Evolutionary conservation across 2,888 invertebrate genomes (phyloP), one percentile per base, ranked within the genome.

Genomic region (Allophyes oxyacanthae): DNA sequence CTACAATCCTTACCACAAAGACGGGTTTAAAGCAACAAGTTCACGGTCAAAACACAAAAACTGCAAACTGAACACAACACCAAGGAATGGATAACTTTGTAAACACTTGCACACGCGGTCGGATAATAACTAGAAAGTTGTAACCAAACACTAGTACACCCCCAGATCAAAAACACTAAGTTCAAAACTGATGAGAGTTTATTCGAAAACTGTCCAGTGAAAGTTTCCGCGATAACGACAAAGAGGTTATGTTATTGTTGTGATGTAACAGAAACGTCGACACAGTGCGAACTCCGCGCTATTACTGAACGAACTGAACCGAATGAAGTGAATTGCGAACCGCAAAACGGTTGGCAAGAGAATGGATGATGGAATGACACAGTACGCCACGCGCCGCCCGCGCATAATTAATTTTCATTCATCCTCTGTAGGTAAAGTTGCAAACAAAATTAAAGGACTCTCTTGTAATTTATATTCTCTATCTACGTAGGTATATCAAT

Each of bases 231-330:
- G 80, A 82, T 79, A 81, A 80, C 73, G 72, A 55, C 78, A 73
- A 68, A 71, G 75, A 90, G 90, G 90, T 90, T 91, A 90, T 90
- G 87, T 90, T 91, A 81, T 86, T 84, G 84, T 87, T 84, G 36
- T 80, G 79, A 78, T 75, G 64, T 67, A 57, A 60, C 67, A 50
- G 55, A 69, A 68, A 60, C 89, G 89, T 84, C 83, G 14, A 77
- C 72, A 60, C 84, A 2, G 52, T 38, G 53, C 82, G 79, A 82
- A 77, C 78, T 77, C 85, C 74, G 79, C 83, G 84, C 78, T 79
- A 76, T 84, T 81, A 90, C 91, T 88, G 84, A 83, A 78, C 75
- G 70, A 66, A 75, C 61, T 64, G 67, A 57, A 71, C 51, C 72
- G 77, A 77, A 78, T 73, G 77, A 77, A 78, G 66, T 77, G 75